Base-by-base conservation (phyloP, 1,140 invertebrate genomes). In the Zaprionus ornatus region DNA sequence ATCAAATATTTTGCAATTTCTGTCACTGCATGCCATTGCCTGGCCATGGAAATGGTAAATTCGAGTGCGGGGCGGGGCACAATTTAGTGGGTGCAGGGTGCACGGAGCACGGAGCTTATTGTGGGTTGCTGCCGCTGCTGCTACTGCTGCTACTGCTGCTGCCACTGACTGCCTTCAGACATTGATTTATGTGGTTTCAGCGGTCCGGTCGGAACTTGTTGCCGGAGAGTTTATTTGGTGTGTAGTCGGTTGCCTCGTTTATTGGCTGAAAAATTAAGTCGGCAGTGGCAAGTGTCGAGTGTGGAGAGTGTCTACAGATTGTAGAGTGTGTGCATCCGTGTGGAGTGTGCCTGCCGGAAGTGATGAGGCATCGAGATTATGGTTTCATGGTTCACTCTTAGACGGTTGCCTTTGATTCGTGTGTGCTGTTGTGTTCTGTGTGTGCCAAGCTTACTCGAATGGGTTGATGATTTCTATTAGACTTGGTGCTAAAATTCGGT, bases 1-100 rank as follows among this genome's bases (percentile, higher is more conserved):
- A 90, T 84, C 85, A 88, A 90, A 88, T 84, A 88, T 83, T 90
- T 81, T 90, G 69, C 80, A 80, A 77, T 78, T 81, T 78, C 85
- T 84, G 84, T 83, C 77, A 84, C 74, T 71, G 77, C 83, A 74
- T 74, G 56, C 63, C 64, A 77, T 64, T 68, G 73, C 73, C 19
- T 57, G 10, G 13, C 6, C 29, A 27, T 48, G 32, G 60, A 21
- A 56, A 45, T 63, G 45, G 45, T 17, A 48, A 21, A 48, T 21
- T 10, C 17, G 45, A 48, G 40, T 17, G 15, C 5, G 40, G 40
- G 35, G 35, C 35, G 35, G 35, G 35, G 35, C 35, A 37, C 35
- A 37, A 37, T 37, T 37, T 15, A n/a, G n/a, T 45, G 40, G 6
- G n/a, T 45, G 40, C 40, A n/a, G 15, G 15, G 35, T 1, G 35